phyloP scores from a whole-genome alignment of 2,113 vertebrate genomes.

The Accipiter cooperii region DNA sequence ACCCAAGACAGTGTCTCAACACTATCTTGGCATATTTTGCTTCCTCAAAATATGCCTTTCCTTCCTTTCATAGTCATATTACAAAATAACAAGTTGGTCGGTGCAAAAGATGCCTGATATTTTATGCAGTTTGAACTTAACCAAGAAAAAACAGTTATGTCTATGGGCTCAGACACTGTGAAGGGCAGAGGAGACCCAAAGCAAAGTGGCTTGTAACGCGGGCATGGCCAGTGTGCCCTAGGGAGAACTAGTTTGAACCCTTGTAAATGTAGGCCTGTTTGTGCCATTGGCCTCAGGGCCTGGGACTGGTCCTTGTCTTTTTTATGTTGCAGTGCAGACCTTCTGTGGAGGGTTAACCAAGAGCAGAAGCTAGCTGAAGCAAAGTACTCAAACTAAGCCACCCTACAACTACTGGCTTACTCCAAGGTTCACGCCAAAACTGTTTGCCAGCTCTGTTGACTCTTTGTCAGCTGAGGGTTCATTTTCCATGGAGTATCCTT shows the following conservation, averaged over 20 bases:
- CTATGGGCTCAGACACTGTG: too few relatives aligned
- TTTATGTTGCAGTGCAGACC: neutral
- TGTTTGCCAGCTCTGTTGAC: neutral
- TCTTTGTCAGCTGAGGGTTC: neutral
- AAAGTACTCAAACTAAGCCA: neutral
- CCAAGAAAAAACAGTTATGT: neutral
- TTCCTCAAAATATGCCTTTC: neutral
- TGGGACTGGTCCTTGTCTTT: neutral
- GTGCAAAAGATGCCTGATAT: neutral
- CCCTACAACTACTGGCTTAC: neutral
- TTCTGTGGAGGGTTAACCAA: neutral
- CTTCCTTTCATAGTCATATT: neutral
- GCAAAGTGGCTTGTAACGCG: rapidly evolving
- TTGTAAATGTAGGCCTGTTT: neutral
- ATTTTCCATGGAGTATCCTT: neutral
- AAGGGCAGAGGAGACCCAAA: neutral
- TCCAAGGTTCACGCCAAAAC: neutral
- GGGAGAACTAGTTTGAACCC: neutral
- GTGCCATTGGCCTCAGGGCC: too few relatives aligned
- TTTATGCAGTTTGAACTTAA: neutral
- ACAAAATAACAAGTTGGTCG: neutral
- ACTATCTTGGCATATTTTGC: neutral
- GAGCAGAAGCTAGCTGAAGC: neutral
- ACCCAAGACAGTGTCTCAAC: neutral
- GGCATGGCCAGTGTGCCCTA: neutral